Conservation (phyloP, 37 sponge, comb jelly and placozoan genomes). For the Halichondria panicea region DNA sequence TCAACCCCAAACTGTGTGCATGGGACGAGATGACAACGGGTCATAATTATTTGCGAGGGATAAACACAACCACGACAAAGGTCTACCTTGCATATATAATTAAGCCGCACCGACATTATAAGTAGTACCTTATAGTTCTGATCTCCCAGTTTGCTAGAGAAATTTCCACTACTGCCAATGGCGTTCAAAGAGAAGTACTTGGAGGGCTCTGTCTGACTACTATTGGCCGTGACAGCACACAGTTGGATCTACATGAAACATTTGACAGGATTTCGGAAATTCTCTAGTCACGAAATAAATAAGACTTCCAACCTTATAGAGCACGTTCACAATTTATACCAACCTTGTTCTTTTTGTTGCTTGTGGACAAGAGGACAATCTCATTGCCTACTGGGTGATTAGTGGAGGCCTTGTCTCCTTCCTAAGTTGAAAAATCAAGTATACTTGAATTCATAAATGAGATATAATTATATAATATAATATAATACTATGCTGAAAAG, state of each 20-base stretch:
- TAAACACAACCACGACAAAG: too few species aligned
- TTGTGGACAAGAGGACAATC: slow-evolving; percentile 32
- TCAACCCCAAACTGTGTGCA: slow-evolving; percentile 87
- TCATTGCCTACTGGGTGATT: slow-evolving; percentile 30
- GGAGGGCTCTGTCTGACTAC: slow-evolving; percentile 60
- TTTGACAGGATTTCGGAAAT: too few species aligned
- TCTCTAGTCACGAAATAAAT: too few species aligned
- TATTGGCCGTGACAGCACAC: slow-evolving; percentile 9
- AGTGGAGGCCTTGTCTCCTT: slow-evolving; percentile 22
- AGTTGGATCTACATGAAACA: slow-evolving; percentile 41
- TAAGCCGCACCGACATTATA: not conserved
- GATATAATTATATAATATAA: too few species aligned
- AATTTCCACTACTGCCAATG: slow-evolving; percentile 61
- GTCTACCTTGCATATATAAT: not conserved
- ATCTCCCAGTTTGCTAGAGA: slow-evolving; percentile 31
- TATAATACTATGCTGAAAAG: not conserved
- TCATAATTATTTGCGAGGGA: not conserved
- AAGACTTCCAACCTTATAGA: too few species aligned
- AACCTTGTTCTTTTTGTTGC: slow-evolving; percentile 48
- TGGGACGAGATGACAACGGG: not conserved
- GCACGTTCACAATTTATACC: too few species aligned
- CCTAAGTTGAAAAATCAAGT: slow-evolving; percentile 7
- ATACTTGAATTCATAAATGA: too few species aligned
- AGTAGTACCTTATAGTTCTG: slow-evolving; percentile 35
- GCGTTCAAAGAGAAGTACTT: slow-evolving; percentile 64